Conservation (phyloP, 1,140 invertebrate species). For the Lasioglossum albipes region DNA sequence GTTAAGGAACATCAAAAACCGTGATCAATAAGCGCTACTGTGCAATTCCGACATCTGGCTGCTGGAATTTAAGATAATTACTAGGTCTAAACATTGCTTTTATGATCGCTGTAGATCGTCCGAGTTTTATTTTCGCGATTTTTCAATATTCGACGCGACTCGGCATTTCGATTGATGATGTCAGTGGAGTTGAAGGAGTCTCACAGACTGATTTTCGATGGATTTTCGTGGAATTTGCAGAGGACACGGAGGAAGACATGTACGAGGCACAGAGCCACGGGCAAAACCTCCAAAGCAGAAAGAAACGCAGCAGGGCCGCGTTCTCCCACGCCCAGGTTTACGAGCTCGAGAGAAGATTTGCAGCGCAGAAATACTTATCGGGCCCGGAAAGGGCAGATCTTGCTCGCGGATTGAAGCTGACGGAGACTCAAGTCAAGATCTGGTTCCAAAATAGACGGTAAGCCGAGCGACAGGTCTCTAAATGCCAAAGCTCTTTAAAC, state of each 20-base stretch:
- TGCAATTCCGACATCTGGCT: too few relatives aligned
- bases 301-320: slow-evolving; percentile 95
- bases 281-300: slow-evolving; percentile 82
- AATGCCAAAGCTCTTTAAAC: background rate
- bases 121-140: too few relatives aligned
- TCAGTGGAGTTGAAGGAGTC: too few relatives aligned
- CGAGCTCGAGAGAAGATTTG: slow-evolving; percentile 95
- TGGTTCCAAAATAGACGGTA: slow-evolving; percentile 80
- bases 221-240: slow-evolving; percentile 62
- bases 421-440: slow-evolving; percentile 92
- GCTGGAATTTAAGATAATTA: too few relatives aligned
- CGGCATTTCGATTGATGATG: too few relatives aligned
- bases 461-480: background rate
- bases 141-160: too few relatives aligned
- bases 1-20: too few relatives aligned
- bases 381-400: slow-evolving; percentile 96
- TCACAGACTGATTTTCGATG: background rate
- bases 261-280: slow-evolving; percentile 75
- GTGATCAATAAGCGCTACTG: too few relatives aligned
- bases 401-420: slow-evolving; percentile 92
- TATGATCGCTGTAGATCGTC: too few relatives aligned
- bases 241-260: slow-evolving; percentile 77
- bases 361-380: slow-evolving; percentile 96
- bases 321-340: slow-evolving; percentile 97
- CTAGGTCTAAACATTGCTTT: too few relatives aligned